phyloP scores from a whole-genome alignment of 2,888 invertebrate species.

The Drymonia ruficornis region DNA sequence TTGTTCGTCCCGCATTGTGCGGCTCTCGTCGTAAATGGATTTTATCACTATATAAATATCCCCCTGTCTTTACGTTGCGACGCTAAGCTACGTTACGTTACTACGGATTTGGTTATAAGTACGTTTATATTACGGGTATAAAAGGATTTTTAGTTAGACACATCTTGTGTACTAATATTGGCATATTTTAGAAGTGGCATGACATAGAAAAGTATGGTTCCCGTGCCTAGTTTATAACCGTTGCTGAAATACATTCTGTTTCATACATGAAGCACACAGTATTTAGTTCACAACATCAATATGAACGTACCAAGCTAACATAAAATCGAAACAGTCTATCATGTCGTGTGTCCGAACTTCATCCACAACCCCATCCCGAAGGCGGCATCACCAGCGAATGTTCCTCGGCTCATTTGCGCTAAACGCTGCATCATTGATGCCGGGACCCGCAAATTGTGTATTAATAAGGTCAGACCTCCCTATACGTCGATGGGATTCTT shows the following conservation, averaged over 20 bases:
- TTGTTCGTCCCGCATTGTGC: constrained; percentile 76
- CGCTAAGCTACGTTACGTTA: constrained; percentile 50
- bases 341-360: constrained; percentile 24
- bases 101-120: constrained; percentile 40
- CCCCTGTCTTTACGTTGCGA: constrained; percentile 61
- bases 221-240: too few relatives aligned
- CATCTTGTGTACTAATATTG: constrained; percentile 15
- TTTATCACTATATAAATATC: constrained; percentile 81
- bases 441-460: constrained; percentile 62
- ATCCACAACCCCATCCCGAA: constrained; percentile 20
- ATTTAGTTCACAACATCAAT: too few relatives aligned
- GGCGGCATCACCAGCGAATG: constrained; percentile 77
- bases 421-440: constrained; percentile 73
- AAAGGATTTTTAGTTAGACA: constrained; percentile 29
- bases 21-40: constrained; percentile 76
- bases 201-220: too few relatives aligned
- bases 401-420: constrained; percentile 76
- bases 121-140: constrained; percentile 32
- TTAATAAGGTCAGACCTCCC: constrained; percentile 50
- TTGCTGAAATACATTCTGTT: too few relatives aligned
- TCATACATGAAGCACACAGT: too few relatives aligned
- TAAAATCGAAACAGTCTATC: constrained; percentile 59
- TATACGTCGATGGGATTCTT: constrained; percentile 10
- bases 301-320: constrained; percentile 42
- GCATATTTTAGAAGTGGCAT: too few relatives aligned